phyloP scores from a whole-genome alignment of 1,140 invertebrate genomes.

The Drosophila melanica region DNA sequence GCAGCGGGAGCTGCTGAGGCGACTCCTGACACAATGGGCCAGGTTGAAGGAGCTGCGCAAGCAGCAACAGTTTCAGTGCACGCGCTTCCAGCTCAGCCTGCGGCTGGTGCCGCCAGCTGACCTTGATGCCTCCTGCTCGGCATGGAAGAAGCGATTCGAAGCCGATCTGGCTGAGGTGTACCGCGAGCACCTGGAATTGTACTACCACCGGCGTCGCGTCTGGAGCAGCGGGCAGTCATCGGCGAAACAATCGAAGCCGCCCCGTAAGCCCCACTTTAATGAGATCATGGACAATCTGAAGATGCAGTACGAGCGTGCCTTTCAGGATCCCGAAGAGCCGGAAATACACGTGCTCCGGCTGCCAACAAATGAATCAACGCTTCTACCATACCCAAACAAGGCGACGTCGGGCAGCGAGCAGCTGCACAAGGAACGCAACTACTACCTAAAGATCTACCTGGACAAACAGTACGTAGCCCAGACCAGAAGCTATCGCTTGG shows the following conservation, averaged over 20 bases:
- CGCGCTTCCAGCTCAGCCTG: conserved; percentile 80
- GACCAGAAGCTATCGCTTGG: conserved; percentile 71
- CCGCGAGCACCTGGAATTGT: conserved; percentile 72
- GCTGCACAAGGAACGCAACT: conserved; percentile 65
- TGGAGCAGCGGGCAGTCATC: conserved; percentile 31
- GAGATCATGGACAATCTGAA: conserved; percentile 69
- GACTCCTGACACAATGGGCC: conserved; percentile 82
- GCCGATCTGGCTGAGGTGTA: conserved; percentile 82
- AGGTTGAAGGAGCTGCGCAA: conserved; percentile 78
- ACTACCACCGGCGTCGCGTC: conserved; percentile 68
- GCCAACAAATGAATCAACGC: conserved; percentile 44
- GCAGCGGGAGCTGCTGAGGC: conserved; percentile 69
- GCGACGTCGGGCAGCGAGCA: conserved; percentile 15
- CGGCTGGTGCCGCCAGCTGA: conserved; percentile 60
- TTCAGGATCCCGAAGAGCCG: conserved; percentile 85
- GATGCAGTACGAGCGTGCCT: conserved; percentile 80
- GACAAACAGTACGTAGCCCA: conserved; percentile 70
- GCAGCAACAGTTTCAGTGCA: conserved; percentile 78
- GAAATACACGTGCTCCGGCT: conserved; percentile 80
- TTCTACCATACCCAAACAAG: background rate
- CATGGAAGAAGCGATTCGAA: conserved; percentile 73
- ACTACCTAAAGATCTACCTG: conserved; percentile 70
- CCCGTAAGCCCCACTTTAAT: conserved; percentile 75
- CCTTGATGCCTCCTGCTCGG: conserved; percentile 35
- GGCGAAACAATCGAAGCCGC: conserved; percentile 29